Evolutionary conservation across 2,888 invertebrate genomes (phyloP), one percentile per base, ranked within the genome.

Genomic region (Euplagia quadripunctaria): DNA sequence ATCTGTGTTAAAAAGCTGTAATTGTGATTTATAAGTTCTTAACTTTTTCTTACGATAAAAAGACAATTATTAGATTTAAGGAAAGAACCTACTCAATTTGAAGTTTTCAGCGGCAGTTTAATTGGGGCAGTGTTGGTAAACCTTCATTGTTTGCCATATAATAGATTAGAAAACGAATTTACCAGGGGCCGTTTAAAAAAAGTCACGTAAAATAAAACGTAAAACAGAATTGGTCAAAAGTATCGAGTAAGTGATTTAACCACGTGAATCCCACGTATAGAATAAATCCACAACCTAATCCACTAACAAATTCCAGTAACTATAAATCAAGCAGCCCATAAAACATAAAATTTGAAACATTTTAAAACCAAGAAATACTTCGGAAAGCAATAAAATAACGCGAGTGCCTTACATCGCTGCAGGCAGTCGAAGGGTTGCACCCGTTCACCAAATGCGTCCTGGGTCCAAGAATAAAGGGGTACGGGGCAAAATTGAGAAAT

Each of bases 401-500:
- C 83, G 86, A 85, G 86, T 87, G 86, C 86, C 89, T 87, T 88
- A 87, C 89, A 87, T 85, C 81, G 91, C 94, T 93, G 87, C 91
- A 89, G 93, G 94, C 93, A 82, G 86, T 86, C 80, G 91, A 91
- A 93, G 94, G 94, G 94, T 92, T 93, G 86, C 85, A 83, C 88
- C 90, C 89, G 90, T 91, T 90, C 68, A 71, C 75, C 73, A 70
- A 71, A 66, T 72, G 85, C 92, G 92, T 92, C 93, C 93, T 92
- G 74, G 68, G 77, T 91, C 92, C 91, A 87, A 87, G 90, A 90
- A 89, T 89, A 89, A 91, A 90, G 90, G 93, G 93, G 92, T 79
- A 84, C 87, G 75, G 87, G 90, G 89, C 88, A 90, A 94, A 95
- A 96, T 96, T 96, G 96, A 95, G 96, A 96, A 96, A 96, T 96